Conservation (phyloP, 2,888 invertebrate species). For the Aspidiotus rigidus region DNA sequence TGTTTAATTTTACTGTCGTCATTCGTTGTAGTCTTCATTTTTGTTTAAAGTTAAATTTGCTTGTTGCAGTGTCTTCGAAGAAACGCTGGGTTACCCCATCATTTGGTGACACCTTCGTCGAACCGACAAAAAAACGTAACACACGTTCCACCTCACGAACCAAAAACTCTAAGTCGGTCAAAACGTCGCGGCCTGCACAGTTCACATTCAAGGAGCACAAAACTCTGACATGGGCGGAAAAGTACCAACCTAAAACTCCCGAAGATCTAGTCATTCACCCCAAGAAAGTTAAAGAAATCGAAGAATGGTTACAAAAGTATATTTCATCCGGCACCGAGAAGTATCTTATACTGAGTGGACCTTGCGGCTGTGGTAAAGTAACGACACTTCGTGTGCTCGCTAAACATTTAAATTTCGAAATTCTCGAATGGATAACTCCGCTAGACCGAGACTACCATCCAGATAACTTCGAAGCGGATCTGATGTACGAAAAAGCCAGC, state of each 20-base stretch:
- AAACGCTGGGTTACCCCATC: slow-evolving; percentile 36
- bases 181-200: background rate
- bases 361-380: slow-evolving; percentile 78
- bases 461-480: slow-evolving; percentile 14
- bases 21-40: too few relatives aligned
- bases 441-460: slow-evolving; percentile 53
- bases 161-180: background rate
- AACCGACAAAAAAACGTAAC: background rate
- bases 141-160: slow-evolving; percentile 2
- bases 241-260: slow-evolving; percentile 51
- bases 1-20: too few relatives aligned
- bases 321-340: background rate
- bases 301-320: slow-evolving; percentile 41
- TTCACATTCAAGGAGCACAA: background rate
- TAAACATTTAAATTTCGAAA: slow-evolving; percentile 50
- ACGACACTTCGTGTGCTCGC: slow-evolving; percentile 59
- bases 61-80: slow-evolving; percentile 9
- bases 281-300: slow-evolving; percentile 65
- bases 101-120: slow-evolving; percentile 23
- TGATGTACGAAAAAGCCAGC: slow-evolving; percentile 26
- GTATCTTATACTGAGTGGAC: slow-evolving; percentile 62
- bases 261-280: slow-evolving; percentile 63
- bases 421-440: slow-evolving; percentile 78
- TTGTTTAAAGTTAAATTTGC: background rate
- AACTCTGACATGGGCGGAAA: slow-evolving; percentile 48